Percentiles rank a stretch among this genome's conserved stretches.
These are phyloP conservation scores for Urosaurus nigricauda DNA, from an alignment of 2,797 vertebrate species.

Conservation along the genomic window DNA sequence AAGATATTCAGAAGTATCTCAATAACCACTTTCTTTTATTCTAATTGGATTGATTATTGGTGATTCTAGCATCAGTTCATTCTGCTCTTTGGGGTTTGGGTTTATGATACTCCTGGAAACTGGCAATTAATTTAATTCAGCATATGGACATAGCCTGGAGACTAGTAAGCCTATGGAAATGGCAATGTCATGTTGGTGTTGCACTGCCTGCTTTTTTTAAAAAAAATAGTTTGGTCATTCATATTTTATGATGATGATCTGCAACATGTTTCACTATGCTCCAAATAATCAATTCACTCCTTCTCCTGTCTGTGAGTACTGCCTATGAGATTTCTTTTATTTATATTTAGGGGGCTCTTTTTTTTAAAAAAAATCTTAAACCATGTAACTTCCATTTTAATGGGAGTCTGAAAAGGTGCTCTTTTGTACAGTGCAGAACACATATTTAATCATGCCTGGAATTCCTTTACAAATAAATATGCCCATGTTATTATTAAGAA, in stretches of 20 bases:
- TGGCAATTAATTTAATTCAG: conserved; percentile 45
- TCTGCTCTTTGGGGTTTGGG: conserved; percentile 44
- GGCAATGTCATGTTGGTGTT: conserved; percentile 69
- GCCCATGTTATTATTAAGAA: conserved; percentile 43
- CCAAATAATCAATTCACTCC: conserved; percentile 24
- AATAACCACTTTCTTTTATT: conserved; percentile 68
- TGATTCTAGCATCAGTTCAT: conserved; percentile 25
- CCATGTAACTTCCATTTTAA: conserved; percentile 23
- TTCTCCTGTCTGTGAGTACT: conserved; percentile 39
- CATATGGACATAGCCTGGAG: conserved; percentile 32
- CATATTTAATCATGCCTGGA: conserved; percentile 73
- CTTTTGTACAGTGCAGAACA: conserved; percentile 36
- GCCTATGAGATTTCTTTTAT: conserved; percentile 26
- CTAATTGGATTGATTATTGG: conserved; percentile 57
- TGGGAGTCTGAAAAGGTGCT: conserved; percentile 6
- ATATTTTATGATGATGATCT: conserved; percentile 38
- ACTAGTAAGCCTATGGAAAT: conserved; percentile 64
- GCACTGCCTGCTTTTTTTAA: conserved; percentile 56
- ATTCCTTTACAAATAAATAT: conserved; percentile 57
- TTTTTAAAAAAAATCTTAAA: conserved; percentile 17
- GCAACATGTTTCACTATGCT: conserved; percentile 52
- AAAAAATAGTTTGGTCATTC: background rate
- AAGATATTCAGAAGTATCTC: conserved; percentile 69
- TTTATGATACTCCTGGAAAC: conserved; percentile 45
- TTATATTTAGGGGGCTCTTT: conserved; percentile 40